Evolutionary conservation across 2,888 invertebrate species (phyloP).

Genomic region (Dolichomitus sp.): DNA sequence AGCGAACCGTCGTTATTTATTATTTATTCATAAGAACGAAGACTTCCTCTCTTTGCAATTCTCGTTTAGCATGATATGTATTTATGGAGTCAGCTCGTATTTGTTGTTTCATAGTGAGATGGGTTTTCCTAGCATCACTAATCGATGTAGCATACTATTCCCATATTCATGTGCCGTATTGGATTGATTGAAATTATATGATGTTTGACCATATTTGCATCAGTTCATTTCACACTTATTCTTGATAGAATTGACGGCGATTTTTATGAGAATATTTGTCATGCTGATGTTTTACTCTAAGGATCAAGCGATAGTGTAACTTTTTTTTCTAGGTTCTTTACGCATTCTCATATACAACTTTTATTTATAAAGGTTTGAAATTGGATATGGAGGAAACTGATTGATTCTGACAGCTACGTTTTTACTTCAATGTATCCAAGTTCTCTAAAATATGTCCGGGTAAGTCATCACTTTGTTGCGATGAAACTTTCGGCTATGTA

Average conservation of each 20-base stretch:
- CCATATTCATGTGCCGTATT: too few species aligned
- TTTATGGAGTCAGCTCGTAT: not conserved
- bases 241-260: not conserved
- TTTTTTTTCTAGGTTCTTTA: too few species aligned
- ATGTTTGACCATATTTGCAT: not conserved
- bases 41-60: not conserved
- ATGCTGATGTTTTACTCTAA: not conserved
- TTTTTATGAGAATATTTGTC: not conserved
- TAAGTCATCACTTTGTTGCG: too few species aligned
- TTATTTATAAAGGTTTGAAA: not conserved
- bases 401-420: too few species aligned
- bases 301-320: too few species aligned
- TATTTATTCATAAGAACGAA: constrained; percentile 20
- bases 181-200: not conserved
- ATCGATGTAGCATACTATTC: too few species aligned
- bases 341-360: too few species aligned
- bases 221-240: not conserved
- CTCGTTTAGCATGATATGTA: not conserved
- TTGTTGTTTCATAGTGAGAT: not conserved
- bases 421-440: too few species aligned
- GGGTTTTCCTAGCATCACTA: not conserved
- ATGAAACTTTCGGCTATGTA: too few species aligned
- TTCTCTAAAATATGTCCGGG: too few species aligned
- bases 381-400: not conserved
- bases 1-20: constrained; percentile 46